These are phyloP conservation scores for Colletes latitarsis DNA, from an alignment of 1,140 invertebrate species.

Conservation along the genomic window DNA sequence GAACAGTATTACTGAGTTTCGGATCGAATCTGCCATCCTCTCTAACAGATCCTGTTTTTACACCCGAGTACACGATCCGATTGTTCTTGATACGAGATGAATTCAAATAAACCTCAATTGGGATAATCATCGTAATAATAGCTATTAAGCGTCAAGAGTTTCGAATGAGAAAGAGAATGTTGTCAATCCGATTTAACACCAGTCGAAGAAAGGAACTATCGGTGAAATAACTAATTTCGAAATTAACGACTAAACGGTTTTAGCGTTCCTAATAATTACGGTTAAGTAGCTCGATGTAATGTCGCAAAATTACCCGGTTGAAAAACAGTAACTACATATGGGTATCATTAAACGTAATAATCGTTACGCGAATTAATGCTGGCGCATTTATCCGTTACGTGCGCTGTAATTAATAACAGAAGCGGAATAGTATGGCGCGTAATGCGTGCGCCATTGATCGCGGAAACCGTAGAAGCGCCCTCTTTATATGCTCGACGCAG, in stretches of 20 bases:
- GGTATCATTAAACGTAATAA: constrained; percentile 41
- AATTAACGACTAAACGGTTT: neutral
- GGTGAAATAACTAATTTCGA: neutral
- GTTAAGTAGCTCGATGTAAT: constrained; percentile 14
- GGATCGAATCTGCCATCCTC: too few species aligned
- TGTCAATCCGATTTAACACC: too few species aligned
- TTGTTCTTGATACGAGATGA: too few species aligned
- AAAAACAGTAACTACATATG: neutral
- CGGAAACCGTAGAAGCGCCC: constrained; percentile 22
- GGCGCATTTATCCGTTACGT: constrained; percentile 12
- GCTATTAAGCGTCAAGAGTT: too few species aligned
- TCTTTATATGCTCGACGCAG: constrained; percentile 1
- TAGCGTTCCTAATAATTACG: neutral
- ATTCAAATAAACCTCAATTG: too few species aligned
- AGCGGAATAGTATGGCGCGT: constrained; percentile 15
- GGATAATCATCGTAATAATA: too few species aligned
- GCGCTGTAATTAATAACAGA: constrained; percentile 21
- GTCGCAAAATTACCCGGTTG: constrained; percentile 19
- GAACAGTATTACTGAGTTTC: too few species aligned
- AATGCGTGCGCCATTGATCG: neutral
- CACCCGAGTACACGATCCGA: too few species aligned
- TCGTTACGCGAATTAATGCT: constrained; percentile 26
- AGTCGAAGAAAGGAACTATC: too few species aligned
- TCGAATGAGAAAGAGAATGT: too few species aligned
- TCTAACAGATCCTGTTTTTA: too few species aligned